These are phyloP conservation scores for Hyperoplus lanceolatus DNA, from an alignment of 2,797 vertebrate genomes.

Conservation along the genomic window DNA sequence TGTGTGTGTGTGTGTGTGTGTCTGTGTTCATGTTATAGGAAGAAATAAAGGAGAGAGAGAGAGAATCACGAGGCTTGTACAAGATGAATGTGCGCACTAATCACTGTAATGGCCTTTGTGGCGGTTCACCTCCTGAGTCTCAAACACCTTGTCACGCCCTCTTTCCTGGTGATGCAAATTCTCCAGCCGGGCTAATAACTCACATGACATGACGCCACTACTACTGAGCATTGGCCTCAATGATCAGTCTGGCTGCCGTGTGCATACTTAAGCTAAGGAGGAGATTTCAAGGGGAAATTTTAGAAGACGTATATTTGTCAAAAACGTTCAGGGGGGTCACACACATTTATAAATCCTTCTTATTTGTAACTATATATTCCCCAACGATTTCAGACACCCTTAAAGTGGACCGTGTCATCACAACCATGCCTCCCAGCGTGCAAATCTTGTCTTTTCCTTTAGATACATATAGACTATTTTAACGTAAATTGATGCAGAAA, in stretches of 20 bases:
- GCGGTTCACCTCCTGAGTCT: constrained; percentile 67
- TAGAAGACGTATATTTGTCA: too few species aligned
- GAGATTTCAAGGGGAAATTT: too few species aligned
- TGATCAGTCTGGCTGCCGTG: constrained; percentile 29
- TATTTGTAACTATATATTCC: too few species aligned
- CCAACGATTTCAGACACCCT: too few species aligned
- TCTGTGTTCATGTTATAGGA: constrained; percentile 17
- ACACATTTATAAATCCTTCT: too few species aligned
- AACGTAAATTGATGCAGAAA: too few species aligned
- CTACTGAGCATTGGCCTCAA: constrained; percentile 10
- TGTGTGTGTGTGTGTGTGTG: constrained; percentile 54
- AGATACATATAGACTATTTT: too few species aligned
- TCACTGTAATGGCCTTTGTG: constrained; percentile 68
- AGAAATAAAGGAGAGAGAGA: constrained; percentile 1
- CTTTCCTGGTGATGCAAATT: constrained; percentile 74
- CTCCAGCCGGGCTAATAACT: constrained; percentile 56
- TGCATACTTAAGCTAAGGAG: constrained; percentile 5
- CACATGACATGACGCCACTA: constrained; percentile 35
- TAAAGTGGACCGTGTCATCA: too few species aligned
- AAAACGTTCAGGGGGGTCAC: too few species aligned
- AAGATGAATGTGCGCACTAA: constrained; percentile 72
- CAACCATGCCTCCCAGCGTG: too few species aligned
- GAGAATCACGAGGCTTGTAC: constrained; percentile 62
- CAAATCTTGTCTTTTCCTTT: too few species aligned
- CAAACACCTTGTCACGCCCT: constrained; percentile 62